These are phyloP conservation scores for Pentamera pediparva DNA, from an alignment of 53 echinoderm and acorn worm genomes.

Conservation along the genomic window DNA sequence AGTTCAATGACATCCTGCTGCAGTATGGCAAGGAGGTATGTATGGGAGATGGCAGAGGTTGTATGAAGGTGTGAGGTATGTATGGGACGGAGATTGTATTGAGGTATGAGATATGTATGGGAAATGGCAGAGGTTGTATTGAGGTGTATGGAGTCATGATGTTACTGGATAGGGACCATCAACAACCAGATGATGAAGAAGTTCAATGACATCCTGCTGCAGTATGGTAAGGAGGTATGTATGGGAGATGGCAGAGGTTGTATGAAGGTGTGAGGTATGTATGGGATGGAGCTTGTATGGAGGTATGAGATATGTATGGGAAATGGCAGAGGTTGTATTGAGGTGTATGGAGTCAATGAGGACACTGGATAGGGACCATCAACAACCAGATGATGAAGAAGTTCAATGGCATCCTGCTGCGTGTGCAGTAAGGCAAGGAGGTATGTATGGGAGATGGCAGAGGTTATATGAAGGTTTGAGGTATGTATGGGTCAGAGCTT, in stretches of 20 bases:
- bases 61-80: background rate
- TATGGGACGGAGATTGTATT: no score
- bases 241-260: background rate
- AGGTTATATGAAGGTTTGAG: background rate
- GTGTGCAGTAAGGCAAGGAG: no score
- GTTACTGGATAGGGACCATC: conserved; percentile 89
- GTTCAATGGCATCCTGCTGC: conserved; percentile 1
- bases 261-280: background rate
- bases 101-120: no score
- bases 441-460: conserved; percentile 34
- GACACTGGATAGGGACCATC: no score
- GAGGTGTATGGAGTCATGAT: no score
- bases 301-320: no score
- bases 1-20: conserved; percentile 96
- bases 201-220: conserved; percentile 13
- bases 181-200: conserved; percentile 49
- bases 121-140: no score
- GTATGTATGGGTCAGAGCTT: background rate
- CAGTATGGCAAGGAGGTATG: conserved; percentile 99
- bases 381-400: no score
- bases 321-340: no score
- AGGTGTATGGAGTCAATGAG: no score
- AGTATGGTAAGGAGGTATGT: conserved; percentile 99
- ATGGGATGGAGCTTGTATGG: no score
- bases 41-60: conserved; percentile 7